Evolutionary conservation across 2,797 vertebrate genomes (phyloP).

Genomic region (Rachycentron canadum): DNA sequence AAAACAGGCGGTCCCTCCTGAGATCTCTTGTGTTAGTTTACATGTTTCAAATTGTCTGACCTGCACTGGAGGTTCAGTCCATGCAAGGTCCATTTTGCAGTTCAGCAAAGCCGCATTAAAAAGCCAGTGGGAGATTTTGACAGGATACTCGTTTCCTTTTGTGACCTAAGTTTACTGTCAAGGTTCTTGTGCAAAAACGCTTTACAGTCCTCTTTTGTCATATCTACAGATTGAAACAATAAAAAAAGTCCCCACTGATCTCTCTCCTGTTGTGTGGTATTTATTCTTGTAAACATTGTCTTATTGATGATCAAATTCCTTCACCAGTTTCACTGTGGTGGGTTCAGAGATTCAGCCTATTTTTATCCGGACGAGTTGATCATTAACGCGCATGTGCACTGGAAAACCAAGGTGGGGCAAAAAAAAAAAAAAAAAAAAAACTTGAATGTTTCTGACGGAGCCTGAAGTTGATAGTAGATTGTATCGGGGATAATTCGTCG

Average conservation of each 20-base stretch:
- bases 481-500: not conserved
- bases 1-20: not conserved
- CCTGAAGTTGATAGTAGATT: conserved; percentile 7
- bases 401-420: conserved; percentile 77
- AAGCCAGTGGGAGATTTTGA: conserved; percentile 15
- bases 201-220: conserved; percentile 41
- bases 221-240: conserved; percentile 50
- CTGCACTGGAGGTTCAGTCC: conserved; percentile 3
- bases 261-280: not conserved
- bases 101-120: conserved; percentile 6
- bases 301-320: conserved; percentile 26
- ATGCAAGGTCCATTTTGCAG: not conserved
- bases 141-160: conserved; percentile 5
- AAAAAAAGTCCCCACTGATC: not conserved
- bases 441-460: conserved; percentile 66
- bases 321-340: conserved; percentile 5
- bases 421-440: conserved; percentile 11
- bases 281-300: not conserved
- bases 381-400: conserved; percentile 74
- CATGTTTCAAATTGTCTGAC: conserved; percentile 2
- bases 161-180: conserved; percentile 24
- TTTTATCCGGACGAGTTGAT: conserved; percentile 47
- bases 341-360: conserved; percentile 20
- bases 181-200: conserved; percentile 35
- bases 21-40: conserved; percentile 2